phyloP scores from a whole-genome alignment of 2,888 invertebrate species.

The Elysia crispata region DNA sequence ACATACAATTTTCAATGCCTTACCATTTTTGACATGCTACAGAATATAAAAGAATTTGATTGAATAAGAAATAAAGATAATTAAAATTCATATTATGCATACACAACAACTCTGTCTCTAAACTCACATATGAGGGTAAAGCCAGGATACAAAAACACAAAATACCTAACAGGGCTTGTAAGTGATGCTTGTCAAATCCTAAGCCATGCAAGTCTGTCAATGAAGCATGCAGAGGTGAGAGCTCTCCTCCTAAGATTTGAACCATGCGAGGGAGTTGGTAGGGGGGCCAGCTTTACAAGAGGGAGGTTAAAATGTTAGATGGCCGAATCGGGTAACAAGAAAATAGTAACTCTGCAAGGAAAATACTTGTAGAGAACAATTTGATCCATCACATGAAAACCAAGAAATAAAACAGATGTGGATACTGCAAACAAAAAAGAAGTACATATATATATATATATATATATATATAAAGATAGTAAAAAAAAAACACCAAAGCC shows the following conservation, averaged over 20 bases:
- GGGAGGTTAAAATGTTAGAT: neutral
- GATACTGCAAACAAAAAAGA: too few relatives aligned
- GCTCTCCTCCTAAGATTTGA: slow-evolving; percentile 33
- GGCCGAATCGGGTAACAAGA: neutral
- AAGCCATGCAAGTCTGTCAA: slow-evolving; percentile 1
- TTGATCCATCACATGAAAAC: neutral
- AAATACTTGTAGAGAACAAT: neutral
- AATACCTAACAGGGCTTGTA: slow-evolving; percentile 42
- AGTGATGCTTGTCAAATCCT: slow-evolving; percentile 21
- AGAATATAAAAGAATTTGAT: too few relatives aligned
- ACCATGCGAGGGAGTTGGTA: slow-evolving; percentile 55
- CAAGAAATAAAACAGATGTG: neutral
- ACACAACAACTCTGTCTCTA: too few relatives aligned
- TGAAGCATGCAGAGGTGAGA: slow-evolving; percentile 27
- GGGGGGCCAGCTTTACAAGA: slow-evolving; percentile 61
- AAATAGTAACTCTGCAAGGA: neutral
- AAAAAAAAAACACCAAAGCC: too few relatives aligned
- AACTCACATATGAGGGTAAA: too few relatives aligned
- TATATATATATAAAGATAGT: too few relatives aligned
- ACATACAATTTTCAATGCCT: too few relatives aligned
- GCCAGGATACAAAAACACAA: too few relatives aligned
- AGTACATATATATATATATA: too few relatives aligned
- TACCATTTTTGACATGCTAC: too few relatives aligned
- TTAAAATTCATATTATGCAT: too few relatives aligned
- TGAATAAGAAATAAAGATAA: too few relatives aligned